Conservation (phyloP, 2,888 invertebrate species). For the Hymenopus coronatus region DNA sequence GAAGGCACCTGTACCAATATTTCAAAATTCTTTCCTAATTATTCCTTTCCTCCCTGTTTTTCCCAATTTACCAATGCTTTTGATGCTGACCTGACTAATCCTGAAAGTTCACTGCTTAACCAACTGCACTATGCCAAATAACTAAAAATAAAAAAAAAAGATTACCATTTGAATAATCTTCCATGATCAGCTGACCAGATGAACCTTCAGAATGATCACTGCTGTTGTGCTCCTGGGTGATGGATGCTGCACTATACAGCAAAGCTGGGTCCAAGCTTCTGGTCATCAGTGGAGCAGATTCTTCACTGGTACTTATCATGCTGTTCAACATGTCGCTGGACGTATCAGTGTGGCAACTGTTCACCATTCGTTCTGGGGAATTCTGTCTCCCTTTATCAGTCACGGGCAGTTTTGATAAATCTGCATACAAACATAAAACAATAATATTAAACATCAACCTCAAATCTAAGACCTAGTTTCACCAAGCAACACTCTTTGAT, state of each 20-base stretch:
- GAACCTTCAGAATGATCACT: slow-evolving; percentile 36
- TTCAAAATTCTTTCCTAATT: too few relatives aligned
- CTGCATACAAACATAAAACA: background rate
- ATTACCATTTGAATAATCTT: slow-evolving; percentile 23
- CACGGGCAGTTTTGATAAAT: slow-evolving; percentile 7
- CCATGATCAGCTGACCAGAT: slow-evolving; percentile 6
- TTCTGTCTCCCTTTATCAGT: background rate
- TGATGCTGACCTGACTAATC: too few relatives aligned
- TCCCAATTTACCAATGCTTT: too few relatives aligned
- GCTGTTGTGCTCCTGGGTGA: slow-evolving; percentile 40
- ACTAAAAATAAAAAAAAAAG: background rate
- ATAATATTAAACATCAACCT: background rate
- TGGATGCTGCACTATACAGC: slow-evolving; percentile 38
- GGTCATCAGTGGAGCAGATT: slow-evolving; percentile 51
- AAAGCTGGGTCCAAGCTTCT: slow-evolving; percentile 62
- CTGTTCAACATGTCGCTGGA: slow-evolving; percentile 41
- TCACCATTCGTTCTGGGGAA: slow-evolving; percentile 66
- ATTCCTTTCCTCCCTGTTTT: too few relatives aligned
- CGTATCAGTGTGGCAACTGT: slow-evolving; percentile 61
- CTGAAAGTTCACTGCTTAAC: too few relatives aligned
- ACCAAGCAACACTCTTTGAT: too few relatives aligned
- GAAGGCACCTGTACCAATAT: too few relatives aligned
- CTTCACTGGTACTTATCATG: slow-evolving; percentile 41
- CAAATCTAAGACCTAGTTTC: too few relatives aligned
- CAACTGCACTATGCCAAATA: background rate